Evolutionary conservation across 2,113 vertebrate genomes (phyloP), one percentile per base, ranked within the genome.

Genomic region (Callithrix jacchus): DNA sequence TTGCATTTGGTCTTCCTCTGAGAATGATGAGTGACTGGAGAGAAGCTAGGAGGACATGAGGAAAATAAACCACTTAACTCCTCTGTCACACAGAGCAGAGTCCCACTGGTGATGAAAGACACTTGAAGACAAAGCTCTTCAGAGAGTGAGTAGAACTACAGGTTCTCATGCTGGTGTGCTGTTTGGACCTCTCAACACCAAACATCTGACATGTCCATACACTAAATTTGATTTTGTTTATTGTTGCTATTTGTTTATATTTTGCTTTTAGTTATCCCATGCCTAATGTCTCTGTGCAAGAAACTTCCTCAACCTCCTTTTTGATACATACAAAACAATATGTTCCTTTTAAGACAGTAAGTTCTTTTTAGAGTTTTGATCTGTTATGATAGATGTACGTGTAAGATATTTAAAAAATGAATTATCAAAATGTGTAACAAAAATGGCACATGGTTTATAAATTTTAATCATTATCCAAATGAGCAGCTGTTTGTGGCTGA

Each of bases 381-480:
- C 42, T 20, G 3, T 70, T 89, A 71, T 70, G 83, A 42, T 25
- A 30, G 6, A 73, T 80, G 10, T 2, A n/a, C 58, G 91, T 76
- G 17, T 21, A 91, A 87, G 77, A 87, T 83, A 87, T 54, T 95
- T 61, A 89, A 94, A 40, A 95, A 89, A 64, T 54, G 94, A 88
- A 7, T 68, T 84, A 58, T 74, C 35, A 58, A 91, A 47, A 23
- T 20, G 2, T 32, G 16, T 54, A 92, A 91, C 9, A 89, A 83
- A 81, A n/a, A 54, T 23, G 79, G 37, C 66, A 71, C 32, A 61
- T 35, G 64, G 35, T 56, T 87, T 89, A 76, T 85, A 74, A 87
- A 93, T 94, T 97, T 91, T 94, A 89, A 96, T 96, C 54, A 93
- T 47, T 56, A 92, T 87, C 91, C 83, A 89, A 97, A 92, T 87